Conservation (phyloP, 2,797 vertebrate species). For the Eleutherodactylus coqui region DNA sequence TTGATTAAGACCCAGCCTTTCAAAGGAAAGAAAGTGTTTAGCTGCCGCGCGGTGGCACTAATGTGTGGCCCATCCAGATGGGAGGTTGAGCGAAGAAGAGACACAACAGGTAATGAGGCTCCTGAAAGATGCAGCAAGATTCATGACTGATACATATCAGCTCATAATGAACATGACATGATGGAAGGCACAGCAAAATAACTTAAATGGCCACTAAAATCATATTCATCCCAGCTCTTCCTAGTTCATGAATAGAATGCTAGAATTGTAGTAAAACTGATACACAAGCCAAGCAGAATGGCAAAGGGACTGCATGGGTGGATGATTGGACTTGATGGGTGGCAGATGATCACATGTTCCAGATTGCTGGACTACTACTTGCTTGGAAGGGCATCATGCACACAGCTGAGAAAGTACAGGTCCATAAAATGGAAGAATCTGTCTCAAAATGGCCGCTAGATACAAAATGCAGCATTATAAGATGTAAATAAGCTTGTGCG, state of each 20-base stretch:
- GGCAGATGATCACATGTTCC: too few species aligned
- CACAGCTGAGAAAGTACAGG: too few species aligned
- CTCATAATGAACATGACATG: neutral
- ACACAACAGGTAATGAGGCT: neutral
- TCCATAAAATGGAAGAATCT: too few species aligned
- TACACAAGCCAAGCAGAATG: neutral
- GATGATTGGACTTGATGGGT: too few species aligned
- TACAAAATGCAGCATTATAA: too few species aligned
- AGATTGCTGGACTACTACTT: too few species aligned
- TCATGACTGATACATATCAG: neutral
- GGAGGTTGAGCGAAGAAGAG: neutral
- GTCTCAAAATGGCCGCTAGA: too few species aligned
- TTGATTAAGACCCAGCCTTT: constrained; percentile 61
- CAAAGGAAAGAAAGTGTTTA: constrained; percentile 23
- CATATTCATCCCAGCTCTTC: neutral
- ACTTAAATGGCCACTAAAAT: neutral
- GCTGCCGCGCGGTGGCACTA: neutral
- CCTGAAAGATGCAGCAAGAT: neutral
- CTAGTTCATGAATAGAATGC: neutral
- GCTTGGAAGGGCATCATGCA: too few species aligned
- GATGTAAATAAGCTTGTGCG: too few species aligned
- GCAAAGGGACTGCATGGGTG: too few species aligned
- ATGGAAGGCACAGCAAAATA: neutral
- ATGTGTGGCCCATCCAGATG: neutral
- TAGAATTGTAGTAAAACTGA: neutral